Conservation (phyloP, 2,113 vertebrate genomes). For the Sylvia atricapilla region DNA sequence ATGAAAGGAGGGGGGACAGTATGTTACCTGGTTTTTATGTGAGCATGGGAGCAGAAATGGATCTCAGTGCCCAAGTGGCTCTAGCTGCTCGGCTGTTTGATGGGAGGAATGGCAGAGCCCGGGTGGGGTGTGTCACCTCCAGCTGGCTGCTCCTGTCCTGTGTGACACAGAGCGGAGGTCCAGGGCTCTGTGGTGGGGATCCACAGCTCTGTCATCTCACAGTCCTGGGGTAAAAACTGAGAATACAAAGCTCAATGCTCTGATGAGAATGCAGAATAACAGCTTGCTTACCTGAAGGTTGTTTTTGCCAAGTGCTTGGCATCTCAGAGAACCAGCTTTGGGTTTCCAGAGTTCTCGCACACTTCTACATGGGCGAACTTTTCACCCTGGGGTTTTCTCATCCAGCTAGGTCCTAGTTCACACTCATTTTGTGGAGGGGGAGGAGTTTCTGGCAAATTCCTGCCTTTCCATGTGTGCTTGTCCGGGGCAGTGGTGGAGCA, state of each 20-base stretch:
- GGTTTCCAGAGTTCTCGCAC: not conserved
- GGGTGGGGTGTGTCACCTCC: not conserved
- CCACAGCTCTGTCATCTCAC: not conserved
- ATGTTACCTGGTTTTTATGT: not conserved
- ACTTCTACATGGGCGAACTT: fast-evolving
- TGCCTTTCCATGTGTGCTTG: not conserved
- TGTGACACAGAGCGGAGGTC: not conserved
- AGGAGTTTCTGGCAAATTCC: not conserved
- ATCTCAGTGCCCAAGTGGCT: not conserved
- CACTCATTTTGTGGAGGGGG: not conserved
- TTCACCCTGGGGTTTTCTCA: not conserved
- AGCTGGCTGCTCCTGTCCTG: not conserved
- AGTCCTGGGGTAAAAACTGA: not conserved
- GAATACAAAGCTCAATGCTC: not conserved
- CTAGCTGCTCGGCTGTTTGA: not conserved
- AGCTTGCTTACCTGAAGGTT: not conserved
- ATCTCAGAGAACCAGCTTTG: not conserved
- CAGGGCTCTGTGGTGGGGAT: not conserved
- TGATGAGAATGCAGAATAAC: not conserved
- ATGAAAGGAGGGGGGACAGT: not conserved
- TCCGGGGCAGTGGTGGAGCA: not conserved
- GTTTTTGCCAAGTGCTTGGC: not conserved
- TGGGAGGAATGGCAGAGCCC: not conserved
- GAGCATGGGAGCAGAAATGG: not conserved
- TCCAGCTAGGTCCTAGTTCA: not conserved